phyloP scores from a whole-genome alignment of 1,140 invertebrate genomes.

The Manduca sexta region DNA sequence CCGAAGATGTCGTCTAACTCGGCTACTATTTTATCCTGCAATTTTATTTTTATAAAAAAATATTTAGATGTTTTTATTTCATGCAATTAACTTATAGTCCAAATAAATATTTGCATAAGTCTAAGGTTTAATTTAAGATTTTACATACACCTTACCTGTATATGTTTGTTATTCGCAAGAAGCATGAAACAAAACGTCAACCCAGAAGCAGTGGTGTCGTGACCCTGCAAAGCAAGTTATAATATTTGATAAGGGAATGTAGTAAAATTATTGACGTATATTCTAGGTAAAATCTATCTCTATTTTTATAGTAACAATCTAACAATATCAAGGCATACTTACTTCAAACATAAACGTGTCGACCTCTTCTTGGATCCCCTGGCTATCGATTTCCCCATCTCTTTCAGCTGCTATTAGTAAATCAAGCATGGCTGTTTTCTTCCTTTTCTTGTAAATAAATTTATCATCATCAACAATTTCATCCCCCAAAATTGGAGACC shows the following conservation, averaged over 20 bases:
- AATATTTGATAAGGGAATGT: not conserved
- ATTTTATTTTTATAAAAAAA: too few species aligned
- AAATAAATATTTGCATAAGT: too few species aligned
- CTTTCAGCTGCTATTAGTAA: constrained; percentile 78
- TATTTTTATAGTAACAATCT: too few species aligned
- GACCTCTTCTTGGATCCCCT: constrained; percentile 79
- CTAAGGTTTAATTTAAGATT: too few species aligned
- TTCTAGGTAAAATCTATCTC: too few species aligned
- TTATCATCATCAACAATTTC: constrained; percentile 11
- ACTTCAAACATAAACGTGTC: constrained; percentile 88
- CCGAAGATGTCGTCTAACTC: constrained; percentile 77
- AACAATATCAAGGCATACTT: constrained; percentile 4
- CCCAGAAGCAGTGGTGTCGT: constrained; percentile 86
- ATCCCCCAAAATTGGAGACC: constrained; percentile 3
- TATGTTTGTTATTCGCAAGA: constrained; percentile 76
- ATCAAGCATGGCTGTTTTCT: constrained; percentile 86
- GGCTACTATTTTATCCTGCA: constrained; percentile 75
- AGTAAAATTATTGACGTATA: too few species aligned
- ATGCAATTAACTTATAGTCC: too few species aligned
- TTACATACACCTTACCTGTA: constrained; percentile 67
- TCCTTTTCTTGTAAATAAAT: constrained; percentile 64
- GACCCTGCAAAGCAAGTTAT: constrained; percentile 47
- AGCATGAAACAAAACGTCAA: constrained; percentile 80
- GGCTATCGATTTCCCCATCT: constrained; percentile 68
- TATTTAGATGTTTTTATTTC: too few species aligned